Base-by-base conservation (phyloP, 37 sponge, comb jelly and placozoan genomes). In the Beroe forskalii region DNA sequence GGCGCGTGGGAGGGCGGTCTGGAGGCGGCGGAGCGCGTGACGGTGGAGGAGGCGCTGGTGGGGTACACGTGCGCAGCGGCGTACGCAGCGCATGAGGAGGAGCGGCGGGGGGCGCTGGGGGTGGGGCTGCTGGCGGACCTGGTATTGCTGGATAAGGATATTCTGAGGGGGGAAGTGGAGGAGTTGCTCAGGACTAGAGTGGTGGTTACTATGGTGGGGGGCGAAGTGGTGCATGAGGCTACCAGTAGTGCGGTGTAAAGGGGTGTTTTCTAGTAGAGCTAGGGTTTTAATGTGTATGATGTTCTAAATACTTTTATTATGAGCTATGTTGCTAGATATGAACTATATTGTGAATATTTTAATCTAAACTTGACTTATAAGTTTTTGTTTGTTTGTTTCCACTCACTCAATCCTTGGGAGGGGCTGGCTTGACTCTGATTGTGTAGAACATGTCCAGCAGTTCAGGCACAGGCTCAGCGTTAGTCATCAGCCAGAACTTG, bases 401-500 rank as follows among this genome's bases (percentile, higher is more conserved):
- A n/a, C n/a, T n/a, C n/a, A n/a, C n/a, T n/a, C n/a, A 69, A 2
- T 69, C 48, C 27, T 80, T 80, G 55, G 86, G 86, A 4, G 86
- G 86, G 4, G 86, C 37, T 14, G 86, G 86, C 42, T 80, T 80
- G 4, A 80, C 86, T 43, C 86, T 41, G 55, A 80, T 80, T 1
- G 27, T 30, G 55, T 80, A 80, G 86, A 80, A 80, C 55, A 38
- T 80, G 44, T 80, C 86, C 1, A 80, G 44, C 12, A 80, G 43
- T 24, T 80, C 86, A 8, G 86, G 86, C 4, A 35, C 55, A 1
- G 86, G 86, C 86, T 80, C 86, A 6, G 40, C 40, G 55, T 44
- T 80, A 1, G 86, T 80, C 55, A 80, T 39, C 30, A 80, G 30
- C 86, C 86, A 80, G 55, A 80, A 44, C 55, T 80, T 80, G 86